Conservation (phyloP, 2,113 vertebrate species). For the Stigmatopora nigra region DNA sequence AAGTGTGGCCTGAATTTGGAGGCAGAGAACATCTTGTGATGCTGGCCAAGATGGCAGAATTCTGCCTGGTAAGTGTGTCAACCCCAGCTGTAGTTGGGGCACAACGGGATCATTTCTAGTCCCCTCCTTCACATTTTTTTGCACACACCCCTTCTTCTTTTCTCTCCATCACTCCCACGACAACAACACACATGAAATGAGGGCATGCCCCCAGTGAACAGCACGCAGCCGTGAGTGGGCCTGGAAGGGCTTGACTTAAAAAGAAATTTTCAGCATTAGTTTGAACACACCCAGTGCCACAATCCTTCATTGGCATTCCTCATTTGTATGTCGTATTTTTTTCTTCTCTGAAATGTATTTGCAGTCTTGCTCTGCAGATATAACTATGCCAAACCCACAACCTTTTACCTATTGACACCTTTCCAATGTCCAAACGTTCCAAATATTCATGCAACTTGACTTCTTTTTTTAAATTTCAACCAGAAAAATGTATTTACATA, state of each 20-base stretch:
- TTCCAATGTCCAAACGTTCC: background rate
- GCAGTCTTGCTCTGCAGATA: no score
- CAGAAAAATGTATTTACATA: no score
- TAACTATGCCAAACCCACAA: no score
- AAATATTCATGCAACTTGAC: no score
- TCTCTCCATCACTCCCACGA: conserved; percentile 45
- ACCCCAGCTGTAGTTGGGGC: conserved; percentile 56
- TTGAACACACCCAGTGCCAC: conserved; percentile 62
- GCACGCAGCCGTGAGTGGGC: conserved; percentile 58
- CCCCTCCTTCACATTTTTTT: conserved; percentile 48
- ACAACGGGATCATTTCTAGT: conserved; percentile 56
- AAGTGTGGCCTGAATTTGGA: conserved; percentile 48
- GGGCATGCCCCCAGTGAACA: conserved; percentile 73
- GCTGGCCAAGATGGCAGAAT: conserved; percentile 59
- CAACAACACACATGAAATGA: conserved; percentile 69
- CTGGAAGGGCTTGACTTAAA: conserved; percentile 64
- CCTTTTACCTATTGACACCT: background rate
- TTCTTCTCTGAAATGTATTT: no score
- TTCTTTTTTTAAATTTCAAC: no score
- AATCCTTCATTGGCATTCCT: conserved; percentile 41
- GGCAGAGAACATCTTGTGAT: conserved; percentile 43
- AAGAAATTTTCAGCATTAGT: conserved; percentile 59
- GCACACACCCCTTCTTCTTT: conserved; percentile 23
- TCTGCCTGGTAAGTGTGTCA: conserved; percentile 69
- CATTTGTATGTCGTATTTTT: conserved; percentile 48